Conservation (phyloP, 2,888 invertebrate species). For the Chesias legatella region DNA sequence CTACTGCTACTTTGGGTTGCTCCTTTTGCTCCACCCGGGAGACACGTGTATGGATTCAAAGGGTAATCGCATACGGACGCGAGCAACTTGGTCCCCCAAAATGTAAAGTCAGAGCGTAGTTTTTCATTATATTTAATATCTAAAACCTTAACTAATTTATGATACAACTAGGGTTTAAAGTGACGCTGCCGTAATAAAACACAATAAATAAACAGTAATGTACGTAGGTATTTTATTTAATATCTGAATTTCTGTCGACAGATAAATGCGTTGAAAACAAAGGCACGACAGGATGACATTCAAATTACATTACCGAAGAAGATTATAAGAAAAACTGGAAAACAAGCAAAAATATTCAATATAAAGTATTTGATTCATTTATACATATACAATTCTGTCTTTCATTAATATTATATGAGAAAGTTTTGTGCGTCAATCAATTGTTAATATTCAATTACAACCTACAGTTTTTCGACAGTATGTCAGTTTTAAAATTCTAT, state of each 20-base stretch:
- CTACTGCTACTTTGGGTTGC: no score
- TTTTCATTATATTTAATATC: no score
- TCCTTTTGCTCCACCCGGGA: no score
- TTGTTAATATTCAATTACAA: conserved; percentile 44
- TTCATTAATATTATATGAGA: conserved; percentile 1
- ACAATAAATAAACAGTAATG: conserved; percentile 33
- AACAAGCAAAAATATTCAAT: neutral
- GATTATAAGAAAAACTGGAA: conserved; percentile 6
- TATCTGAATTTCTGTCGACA: conserved; percentile 61
- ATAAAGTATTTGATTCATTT: neutral
- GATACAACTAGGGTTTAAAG: no score
- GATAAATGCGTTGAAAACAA: conserved; percentile 32
- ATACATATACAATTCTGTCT: conserved; percentile 1
- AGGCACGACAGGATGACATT: conserved; percentile 5
- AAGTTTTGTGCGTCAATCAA: conserved; percentile 23
- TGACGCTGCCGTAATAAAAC: conserved; percentile 6
- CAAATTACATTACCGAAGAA: conserved; percentile 7
- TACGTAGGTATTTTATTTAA: conserved; percentile 55
- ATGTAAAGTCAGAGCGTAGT: no score
- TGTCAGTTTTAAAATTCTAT: conserved; percentile 73
- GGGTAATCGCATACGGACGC: no score
- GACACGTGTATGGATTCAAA: no score
- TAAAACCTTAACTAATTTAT: no score
- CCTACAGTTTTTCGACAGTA: conserved; percentile 71
- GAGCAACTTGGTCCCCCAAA: no score